Evolutionary conservation across 2,888 invertebrate genomes (phyloP).

Genomic region (Halictus quadricinctus): DNA sequence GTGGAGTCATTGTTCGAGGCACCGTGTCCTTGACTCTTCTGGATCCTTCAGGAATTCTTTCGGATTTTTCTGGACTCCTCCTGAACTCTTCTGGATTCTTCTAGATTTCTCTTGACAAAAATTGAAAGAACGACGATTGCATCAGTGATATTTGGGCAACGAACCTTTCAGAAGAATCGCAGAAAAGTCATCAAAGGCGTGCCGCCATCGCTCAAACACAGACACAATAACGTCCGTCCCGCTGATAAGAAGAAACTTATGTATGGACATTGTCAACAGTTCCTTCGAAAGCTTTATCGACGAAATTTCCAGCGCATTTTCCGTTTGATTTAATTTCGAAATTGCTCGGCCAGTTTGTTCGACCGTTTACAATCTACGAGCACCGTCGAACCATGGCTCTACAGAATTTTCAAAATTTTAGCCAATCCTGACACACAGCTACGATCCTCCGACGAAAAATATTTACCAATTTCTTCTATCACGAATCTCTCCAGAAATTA

Average conservation of each 20-base stretch:
- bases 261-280: constrained; percentile 39
- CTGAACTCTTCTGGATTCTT: too few relatives aligned
- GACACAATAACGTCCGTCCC: constrained; percentile 35
- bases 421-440: not conserved
- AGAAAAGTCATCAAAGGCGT: constrained; percentile 48
- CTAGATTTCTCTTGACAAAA: not conserved
- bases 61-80: too few relatives aligned
- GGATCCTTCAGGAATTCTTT: not conserved
- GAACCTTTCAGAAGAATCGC: not conserved
- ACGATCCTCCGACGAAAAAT: not conserved
- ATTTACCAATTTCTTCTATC: not conserved
- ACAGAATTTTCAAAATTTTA: not conserved
- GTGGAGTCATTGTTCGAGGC: too few relatives aligned
- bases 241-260: constrained; percentile 24
- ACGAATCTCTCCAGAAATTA: not conserved
- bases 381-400: not conserved
- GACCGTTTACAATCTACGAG: too few relatives aligned
- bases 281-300: constrained; percentile 44
- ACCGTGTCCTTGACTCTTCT: not conserved
- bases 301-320: constrained; percentile 27
- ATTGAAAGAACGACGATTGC: constrained; percentile 2
- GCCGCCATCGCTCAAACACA: constrained; percentile 33
- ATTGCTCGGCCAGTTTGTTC: not conserved
- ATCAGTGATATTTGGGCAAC: constrained; percentile 36
- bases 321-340: not conserved